These are phyloP conservation scores for Metopia argyrocephala DNA, from an alignment of 2,888 invertebrate genomes.

Conservation along the genomic window DNA sequence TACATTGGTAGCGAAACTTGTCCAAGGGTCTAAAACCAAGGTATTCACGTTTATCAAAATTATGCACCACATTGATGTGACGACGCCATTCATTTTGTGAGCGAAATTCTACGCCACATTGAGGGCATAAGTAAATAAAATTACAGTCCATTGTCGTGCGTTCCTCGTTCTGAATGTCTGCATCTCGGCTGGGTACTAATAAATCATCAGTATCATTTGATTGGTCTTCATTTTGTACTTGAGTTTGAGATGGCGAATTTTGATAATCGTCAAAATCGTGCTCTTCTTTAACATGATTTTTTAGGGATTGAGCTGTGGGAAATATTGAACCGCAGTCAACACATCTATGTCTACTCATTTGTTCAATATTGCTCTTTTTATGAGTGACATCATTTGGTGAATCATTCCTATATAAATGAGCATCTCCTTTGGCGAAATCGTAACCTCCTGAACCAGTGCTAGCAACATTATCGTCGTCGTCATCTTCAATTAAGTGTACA, in stretches of 20 bases:
- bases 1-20: constrained; percentile 74
- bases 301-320: constrained; percentile 67
- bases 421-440: constrained; percentile 59
- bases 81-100: constrained; percentile 74
- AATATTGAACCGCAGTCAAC: constrained; percentile 71
- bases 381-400: constrained; percentile 26
- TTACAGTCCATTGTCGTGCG: constrained; percentile 62
- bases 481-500: constrained; percentile 72
- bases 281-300: constrained; percentile 71
- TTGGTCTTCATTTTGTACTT: constrained; percentile 42
- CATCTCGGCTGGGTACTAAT: constrained; percentile 62
- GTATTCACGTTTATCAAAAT: constrained; percentile 72
- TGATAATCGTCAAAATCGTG: constrained; percentile 68
- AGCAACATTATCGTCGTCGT: constrained; percentile 71
- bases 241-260: constrained; percentile 38
- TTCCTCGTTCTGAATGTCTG: constrained; percentile 42
- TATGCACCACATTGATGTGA: constrained; percentile 73
- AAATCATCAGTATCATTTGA: constrained; percentile 64
- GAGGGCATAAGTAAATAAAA: constrained; percentile 73
- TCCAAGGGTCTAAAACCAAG: constrained; percentile 73
- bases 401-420: constrained; percentile 53
- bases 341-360: constrained; percentile 64
- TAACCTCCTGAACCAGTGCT: constrained; percentile 36
- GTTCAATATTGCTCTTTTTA: constrained; percentile 39
- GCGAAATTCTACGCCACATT: constrained; percentile 72